Conservation (phyloP, 2,113 vertebrate genomes). For the Echinops telfairi region DNA sequence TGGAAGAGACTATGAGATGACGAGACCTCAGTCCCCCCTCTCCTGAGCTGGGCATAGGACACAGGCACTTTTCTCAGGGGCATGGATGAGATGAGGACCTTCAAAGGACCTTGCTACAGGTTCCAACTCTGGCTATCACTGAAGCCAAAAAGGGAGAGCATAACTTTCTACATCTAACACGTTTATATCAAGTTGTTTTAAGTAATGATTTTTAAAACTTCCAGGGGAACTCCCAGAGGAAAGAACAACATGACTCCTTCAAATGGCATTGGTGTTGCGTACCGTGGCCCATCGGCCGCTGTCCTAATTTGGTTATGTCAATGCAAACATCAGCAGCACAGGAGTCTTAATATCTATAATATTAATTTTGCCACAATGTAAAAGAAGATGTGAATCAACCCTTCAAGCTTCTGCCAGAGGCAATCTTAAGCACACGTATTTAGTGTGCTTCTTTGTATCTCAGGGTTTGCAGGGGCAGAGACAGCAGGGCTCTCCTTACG, state of each 20-base stretch:
- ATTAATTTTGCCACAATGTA: background rate
- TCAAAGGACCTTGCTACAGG: background rate
- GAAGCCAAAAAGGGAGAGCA: background rate
- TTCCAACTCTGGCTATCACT: background rate
- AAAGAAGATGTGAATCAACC: rapidly evolving
- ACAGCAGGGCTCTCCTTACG: rapidly evolving
- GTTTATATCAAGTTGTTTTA: background rate
- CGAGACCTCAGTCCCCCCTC: too few species aligned
- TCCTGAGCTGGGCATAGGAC: too few species aligned
- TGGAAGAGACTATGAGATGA: too few species aligned
- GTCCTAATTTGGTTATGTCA: background rate
- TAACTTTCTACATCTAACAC: background rate
- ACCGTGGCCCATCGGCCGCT: rapidly evolving
- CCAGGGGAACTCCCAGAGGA: background rate
- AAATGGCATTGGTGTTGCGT: rapidly evolving
- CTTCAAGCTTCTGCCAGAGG: background rate
- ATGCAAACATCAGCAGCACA: too few species aligned
- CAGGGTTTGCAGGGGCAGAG: background rate
- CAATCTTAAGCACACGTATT: background rate
- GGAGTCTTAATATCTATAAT: background rate
- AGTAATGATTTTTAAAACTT: background rate
- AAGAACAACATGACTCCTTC: background rate
- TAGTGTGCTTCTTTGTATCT: background rate
- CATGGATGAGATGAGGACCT: too few species aligned
- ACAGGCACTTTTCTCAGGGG: too few species aligned